phyloP scores from a whole-genome alignment of 2,113 vertebrate species.

The Monopterus albus region DNA sequence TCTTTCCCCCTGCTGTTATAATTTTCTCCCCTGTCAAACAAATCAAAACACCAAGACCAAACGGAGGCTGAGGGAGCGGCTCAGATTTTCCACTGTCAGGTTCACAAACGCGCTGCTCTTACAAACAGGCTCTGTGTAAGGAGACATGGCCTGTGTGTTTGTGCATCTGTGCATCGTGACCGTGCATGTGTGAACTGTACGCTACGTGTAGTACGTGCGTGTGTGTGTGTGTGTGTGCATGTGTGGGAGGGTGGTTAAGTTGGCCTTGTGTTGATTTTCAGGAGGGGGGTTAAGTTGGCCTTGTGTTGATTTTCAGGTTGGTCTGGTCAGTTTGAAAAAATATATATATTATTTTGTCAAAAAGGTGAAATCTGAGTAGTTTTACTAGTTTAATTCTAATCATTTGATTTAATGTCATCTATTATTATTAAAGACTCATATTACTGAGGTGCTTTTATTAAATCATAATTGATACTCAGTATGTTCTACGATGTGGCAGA shows the following conservation, averaged over 20 bases:
- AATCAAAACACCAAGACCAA: constrained; percentile 74
- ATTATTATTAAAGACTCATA: constrained; percentile 17
- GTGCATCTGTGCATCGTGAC: neutral
- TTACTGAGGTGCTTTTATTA: neutral
- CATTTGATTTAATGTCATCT: neutral
- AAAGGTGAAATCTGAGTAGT: too few relatives aligned
- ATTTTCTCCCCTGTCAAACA: constrained; percentile 81
- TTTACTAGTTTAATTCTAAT: neutral
- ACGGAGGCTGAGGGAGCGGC: constrained; percentile 64
- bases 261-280: neutral
- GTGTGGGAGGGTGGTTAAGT: neutral
- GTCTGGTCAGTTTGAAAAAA: neutral
- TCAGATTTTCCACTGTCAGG: constrained; percentile 80
- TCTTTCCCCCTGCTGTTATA: constrained; percentile 74
- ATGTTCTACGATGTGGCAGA: constrained; percentile 49
- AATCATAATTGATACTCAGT: constrained; percentile 36
- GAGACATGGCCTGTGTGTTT: constrained; percentile 60
- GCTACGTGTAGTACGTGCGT: too few relatives aligned
- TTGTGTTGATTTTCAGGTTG: neutral
- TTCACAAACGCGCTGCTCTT: constrained; percentile 64
- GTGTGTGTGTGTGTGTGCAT: neutral
- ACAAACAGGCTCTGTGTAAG: constrained; percentile 72
- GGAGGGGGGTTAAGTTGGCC: constrained; percentile 1
- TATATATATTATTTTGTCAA: neutral
- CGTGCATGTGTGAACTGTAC: constrained; percentile 12